Base-by-base conservation (phyloP, 2,113 vertebrate species). In the Climacteris rufus region DNA sequence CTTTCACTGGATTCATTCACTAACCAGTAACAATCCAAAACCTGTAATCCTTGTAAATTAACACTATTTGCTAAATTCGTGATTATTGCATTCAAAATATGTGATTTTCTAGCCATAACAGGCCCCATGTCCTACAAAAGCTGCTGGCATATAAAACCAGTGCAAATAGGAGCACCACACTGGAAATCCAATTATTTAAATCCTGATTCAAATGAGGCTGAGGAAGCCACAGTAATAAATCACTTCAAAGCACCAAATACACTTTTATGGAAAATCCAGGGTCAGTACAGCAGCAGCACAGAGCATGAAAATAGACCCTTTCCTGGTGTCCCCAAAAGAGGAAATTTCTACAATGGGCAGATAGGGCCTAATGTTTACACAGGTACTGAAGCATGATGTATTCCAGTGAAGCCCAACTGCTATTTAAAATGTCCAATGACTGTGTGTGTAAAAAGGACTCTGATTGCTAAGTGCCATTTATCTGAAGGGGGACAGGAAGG, bases 151-250 rank as follows among this genome's bases (percentile, higher is more conserved):
- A 11, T 47, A 83, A 64, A 27, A 96, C 27, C 30, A 64, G 44
- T 50, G 60, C 20, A 85, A 79, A 78, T 9, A 24, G 68, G 79
- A 76, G 64, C 50, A 70, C 88, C 69, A 75, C 7, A 69, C 37
- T 49, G 15, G 40, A 61, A 89, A 93, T 90, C 61, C 45, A 78
- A 56, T 78, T 83, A 86, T 82, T 93, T 45, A 81, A 94, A 92
- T 90, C 57, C 45, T 44, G 19, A 80, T 80, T 92, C 66, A 84
- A 83, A 92, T 52, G 44, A 96, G 87, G 50, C 39, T 19, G 42
- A 83, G 78, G 63, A 92, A 87, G 54, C 19, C 65, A 76, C 71
- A 42, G 66, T 31, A 89, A 94, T 85, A 94, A 74, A 96, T 93
- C 49, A 65, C 33, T 49, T 83, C 37, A 69, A 71, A 66, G 75